Base-by-base conservation (phyloP, 2,888 invertebrate genomes). In the Drosophila helvetica region DNA sequence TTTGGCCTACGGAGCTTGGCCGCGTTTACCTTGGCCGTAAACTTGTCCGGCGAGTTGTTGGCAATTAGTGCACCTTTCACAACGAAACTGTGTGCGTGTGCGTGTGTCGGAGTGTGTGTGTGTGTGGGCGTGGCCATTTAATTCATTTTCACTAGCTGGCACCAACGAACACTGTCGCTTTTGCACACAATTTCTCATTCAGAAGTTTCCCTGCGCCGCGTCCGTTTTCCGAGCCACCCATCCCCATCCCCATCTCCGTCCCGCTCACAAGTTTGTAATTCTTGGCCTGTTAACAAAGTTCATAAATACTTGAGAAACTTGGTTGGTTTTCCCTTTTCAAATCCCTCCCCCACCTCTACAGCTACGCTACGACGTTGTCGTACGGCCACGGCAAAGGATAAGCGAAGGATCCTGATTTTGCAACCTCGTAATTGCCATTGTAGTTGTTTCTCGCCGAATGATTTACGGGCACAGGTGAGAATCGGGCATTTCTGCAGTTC, bases 261-360 rank as follows among this genome's bases (percentile, higher is more conserved):
- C 30, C 66, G 63, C 74, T 74, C 67, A 68, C 79, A 84, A 88
- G 89, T 86, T 86, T 88, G 85, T 81, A 86, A 89, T 89, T 86
- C 88, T 86, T 89, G 79, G 88, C 88, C 89, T 79, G 86, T 89
- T 89, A 86, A 86, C 80, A 89, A 86, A 86, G 88, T 86, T 86
- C 86, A 86, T 86, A 86, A 86, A 86, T 88, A 86, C 88, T 89
- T 88, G 71, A 69, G 74, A 59, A 89, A 84, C 73, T 87, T 81
- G 69, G 65, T 62, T 73, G 82, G 82, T 70, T 71, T 73, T 55
- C 58, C 70, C 66, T 38, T 7, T 38, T 55, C n/a, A n/a, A n/a
- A n/a, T n/a, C 43, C 38, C 30, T 27, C 33, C 19, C 74, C 48
- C 4, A 53, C 50, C 50, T 48, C 53, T 52, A 19, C 59, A 47